Evolutionary conservation across 2,113 vertebrate genomes (phyloP).

Genomic region (Chroicocephalus ridibundus): DNA sequence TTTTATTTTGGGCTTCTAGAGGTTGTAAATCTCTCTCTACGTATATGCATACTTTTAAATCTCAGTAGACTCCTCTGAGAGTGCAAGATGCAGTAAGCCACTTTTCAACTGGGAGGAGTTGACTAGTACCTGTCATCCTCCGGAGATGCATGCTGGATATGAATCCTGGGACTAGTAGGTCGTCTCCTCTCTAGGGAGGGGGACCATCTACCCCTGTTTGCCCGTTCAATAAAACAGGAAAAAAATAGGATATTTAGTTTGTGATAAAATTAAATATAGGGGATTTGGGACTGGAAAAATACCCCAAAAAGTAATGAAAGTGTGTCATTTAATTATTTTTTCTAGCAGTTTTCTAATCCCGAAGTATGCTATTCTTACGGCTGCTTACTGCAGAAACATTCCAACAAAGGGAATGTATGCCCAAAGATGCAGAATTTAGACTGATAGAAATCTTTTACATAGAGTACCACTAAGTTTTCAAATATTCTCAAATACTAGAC

Average conservation of each 20-base stretch:
- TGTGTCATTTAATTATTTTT: neutral
- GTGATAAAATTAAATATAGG: slow-evolving; percentile 60
- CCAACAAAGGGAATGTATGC: neutral
- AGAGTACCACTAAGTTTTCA: neutral
- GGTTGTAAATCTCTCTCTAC: neutral
- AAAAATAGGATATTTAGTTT: slow-evolving; percentile 76
- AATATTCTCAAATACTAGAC: neutral
- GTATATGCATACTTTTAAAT: neutral
- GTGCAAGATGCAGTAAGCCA: slow-evolving; percentile 54
- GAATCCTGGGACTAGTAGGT: slow-evolving; percentile 96
- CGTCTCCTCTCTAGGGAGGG: slow-evolving; percentile 94
- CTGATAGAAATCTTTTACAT: neutral
- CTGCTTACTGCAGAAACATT: neutral
- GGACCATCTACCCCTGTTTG: slow-evolving; percentile 84
- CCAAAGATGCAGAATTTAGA: neutral
- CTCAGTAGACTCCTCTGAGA: slow-evolving; percentile 4
- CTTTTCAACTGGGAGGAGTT: slow-evolving; percentile 72
- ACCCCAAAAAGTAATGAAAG: slow-evolving; percentile 61
- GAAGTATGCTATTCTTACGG: neutral
- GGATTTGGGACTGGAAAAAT: slow-evolving; percentile 71
- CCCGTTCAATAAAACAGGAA: slow-evolving; percentile 81
- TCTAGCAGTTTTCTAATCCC: neutral
- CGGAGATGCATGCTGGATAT: slow-evolving; percentile 96
- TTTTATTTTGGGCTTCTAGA: slow-evolving; percentile 8
- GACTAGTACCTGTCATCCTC: slow-evolving; percentile 97